Evolutionary conservation across 2,113 vertebrate species (phyloP), one percentile per base, ranked within the genome.

Genomic region (Rostratula benghalensis): DNA sequence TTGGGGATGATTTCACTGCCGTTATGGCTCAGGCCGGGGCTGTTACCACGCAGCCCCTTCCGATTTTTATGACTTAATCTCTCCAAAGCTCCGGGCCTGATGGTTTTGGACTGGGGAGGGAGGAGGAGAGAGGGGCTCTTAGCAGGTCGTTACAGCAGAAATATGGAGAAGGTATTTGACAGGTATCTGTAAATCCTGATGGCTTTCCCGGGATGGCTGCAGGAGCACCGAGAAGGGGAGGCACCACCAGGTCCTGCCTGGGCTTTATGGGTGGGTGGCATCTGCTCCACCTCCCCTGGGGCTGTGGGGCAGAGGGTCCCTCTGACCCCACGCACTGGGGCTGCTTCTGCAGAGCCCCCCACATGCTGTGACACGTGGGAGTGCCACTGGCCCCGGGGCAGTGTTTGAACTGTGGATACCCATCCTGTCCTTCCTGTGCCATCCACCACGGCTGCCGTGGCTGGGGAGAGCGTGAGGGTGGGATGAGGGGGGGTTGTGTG

Each of bases 1-100:
- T 97, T 83, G 88, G 68, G 90, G 90, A 94, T 97, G 96, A 97
- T 95, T 96, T 97, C 97, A 97, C 92, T 21, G 64, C 93, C 17
- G 27, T 97, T 97, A 96, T 25, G 81, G 92, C 95, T 88, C 95
- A 95, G 89, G 86, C 95, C 3, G 94, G 95, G 89, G 91, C 94
- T 83, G 93, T 96, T 97, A 87, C 87, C 61, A 41, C 7, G 6
- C 96, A 91, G 83, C 92, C 80, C 85, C 84, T 95, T 97, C 94
- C 50, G 35, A 93, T 89, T 97, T 97, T 97, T 97, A 97, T 97
- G 97, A 95, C 96, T 96, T 97, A 95, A 97, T 96, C 94, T 95
- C 97, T 92, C 95, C 90, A 92, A 93, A 96, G 88, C 95, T 92
- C n/a, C 1, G 53, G 63, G 87, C 95, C 94, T 93, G 95, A 94